A percentile compares a stretch with the other conserved stretches of the same genome.
These are phyloP conservation scores for Sabatieria punctata DNA, from an alignment of 2,888 invertebrate genomes.

Conservation along the genomic window DNA sequence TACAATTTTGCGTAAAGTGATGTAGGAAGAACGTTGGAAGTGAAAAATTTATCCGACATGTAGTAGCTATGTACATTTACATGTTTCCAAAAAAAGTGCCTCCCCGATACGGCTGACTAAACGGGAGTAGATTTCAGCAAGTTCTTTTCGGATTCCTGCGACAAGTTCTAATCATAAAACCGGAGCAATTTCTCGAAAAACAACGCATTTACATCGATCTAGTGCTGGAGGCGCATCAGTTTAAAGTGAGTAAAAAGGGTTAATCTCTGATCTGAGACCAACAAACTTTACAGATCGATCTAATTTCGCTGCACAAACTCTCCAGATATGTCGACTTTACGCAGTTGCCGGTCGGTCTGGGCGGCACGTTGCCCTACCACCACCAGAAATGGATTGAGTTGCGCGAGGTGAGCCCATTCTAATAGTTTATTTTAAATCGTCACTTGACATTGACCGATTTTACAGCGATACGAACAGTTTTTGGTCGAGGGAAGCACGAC, in stretches of 20 bases:
- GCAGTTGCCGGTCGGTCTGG: conserved; percentile 54
- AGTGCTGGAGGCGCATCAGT: conserved; percentile 21
- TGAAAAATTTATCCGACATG: too few relatives aligned
- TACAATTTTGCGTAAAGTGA: too few relatives aligned
- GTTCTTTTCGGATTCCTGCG: conserved; percentile 20
- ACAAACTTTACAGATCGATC: conserved; percentile 45
- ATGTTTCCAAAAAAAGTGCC: too few relatives aligned
- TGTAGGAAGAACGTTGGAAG: too few relatives aligned
- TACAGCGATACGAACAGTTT: conserved; percentile 51
- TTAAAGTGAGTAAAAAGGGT: conserved; percentile 7
- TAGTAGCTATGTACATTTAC: too few relatives aligned
- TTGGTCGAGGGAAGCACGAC: conserved; percentile 45
- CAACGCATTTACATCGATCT: conserved; percentile 40
- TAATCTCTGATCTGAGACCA: not conserved
- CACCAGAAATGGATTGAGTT: conserved; percentile 57
- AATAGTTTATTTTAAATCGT: not conserved
- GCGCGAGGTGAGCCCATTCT: conserved; percentile 46
- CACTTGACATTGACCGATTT: conserved; percentile 1
- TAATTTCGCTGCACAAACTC: conserved; percentile 51
- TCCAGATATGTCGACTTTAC: conserved; percentile 49
- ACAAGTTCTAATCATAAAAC: conserved; percentile 45
- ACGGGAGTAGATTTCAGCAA: conserved; percentile 18
- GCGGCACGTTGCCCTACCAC: conserved; percentile 52
- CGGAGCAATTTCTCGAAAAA: conserved; percentile 59
- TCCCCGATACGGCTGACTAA: too few relatives aligned